A percentile compares a stretch with the other conserved stretches of the same genome.
Conservation (phyloP, 2,797 vertebrate species). For the Xenopus petersii region DNA sequence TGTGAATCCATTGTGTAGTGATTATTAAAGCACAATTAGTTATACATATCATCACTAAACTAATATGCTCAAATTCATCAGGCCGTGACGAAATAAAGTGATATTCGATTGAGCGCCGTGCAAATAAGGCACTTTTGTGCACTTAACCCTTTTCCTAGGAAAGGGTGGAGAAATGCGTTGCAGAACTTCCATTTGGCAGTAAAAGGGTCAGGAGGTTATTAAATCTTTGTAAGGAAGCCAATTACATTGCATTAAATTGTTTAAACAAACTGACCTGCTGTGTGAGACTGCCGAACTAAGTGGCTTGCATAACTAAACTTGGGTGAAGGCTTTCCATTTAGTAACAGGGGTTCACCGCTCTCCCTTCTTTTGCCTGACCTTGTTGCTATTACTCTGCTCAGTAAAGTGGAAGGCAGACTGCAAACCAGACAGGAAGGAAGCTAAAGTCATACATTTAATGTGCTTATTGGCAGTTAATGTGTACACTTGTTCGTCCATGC, state of each 20-base stretch:
- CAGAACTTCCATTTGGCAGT: background rate
- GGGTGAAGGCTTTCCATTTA: slow-evolving; percentile 1
- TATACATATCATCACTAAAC: slow-evolving; percentile 6
- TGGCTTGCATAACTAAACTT: slow-evolving; percentile 7
- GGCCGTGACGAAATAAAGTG: slow-evolving; percentile 4
- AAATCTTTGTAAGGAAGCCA: slow-evolving; percentile 11
- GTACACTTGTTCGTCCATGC: slow-evolving; percentile 1
- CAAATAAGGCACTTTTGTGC: background rate
- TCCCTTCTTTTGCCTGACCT: slow-evolving; percentile 6
- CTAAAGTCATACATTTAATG: slow-evolving; percentile 10
- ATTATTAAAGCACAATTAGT: slow-evolving; percentile 15
- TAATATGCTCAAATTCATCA: background rate
- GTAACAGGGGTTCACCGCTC: background rate
- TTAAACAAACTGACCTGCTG: slow-evolving; percentile 9
- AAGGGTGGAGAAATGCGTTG: background rate
- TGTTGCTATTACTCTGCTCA: background rate
- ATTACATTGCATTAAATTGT: slow-evolving; percentile 22
- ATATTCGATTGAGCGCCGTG: slow-evolving; percentile 3
- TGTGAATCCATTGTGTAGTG: background rate
- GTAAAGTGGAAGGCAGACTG: background rate
- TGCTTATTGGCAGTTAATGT: slow-evolving; percentile 4
- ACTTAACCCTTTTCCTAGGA: slow-evolving; percentile 3
- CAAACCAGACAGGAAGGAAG: slow-evolving; percentile 11
- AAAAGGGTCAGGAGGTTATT: slow-evolving; percentile 12
- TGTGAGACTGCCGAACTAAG: background rate